phyloP scores from a whole-genome alignment of 2,888 invertebrate genomes.

The Neoascia interrupta region DNA sequence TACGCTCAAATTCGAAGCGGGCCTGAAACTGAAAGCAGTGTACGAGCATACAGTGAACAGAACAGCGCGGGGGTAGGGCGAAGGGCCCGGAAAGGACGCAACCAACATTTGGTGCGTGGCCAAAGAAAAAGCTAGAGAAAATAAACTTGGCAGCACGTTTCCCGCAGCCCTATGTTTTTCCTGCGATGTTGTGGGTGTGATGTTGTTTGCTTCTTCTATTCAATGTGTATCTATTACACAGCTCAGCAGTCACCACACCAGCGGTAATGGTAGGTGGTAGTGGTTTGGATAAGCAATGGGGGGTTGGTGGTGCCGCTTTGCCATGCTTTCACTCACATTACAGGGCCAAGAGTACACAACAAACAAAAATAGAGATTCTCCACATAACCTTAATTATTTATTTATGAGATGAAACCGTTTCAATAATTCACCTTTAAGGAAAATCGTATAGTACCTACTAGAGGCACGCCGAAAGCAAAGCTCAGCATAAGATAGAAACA shows the following conservation, averaged over 20 bases:
- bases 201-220: conserved; percentile 52
- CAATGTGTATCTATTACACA: conserved; percentile 59
- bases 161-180: conserved; percentile 21
- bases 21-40: neutral
- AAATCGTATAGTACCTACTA: conserved; percentile 21
- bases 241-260: too few relatives aligned
- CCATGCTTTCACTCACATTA: neutral
- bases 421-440: conserved; percentile 76
- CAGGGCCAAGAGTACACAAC: conserved; percentile 13
- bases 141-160: too few relatives aligned
- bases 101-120: too few relatives aligned
- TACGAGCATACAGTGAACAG: neutral
- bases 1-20: conserved; percentile 27
- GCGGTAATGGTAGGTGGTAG: too few relatives aligned
- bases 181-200: conserved; percentile 28
- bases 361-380: conserved; percentile 65
- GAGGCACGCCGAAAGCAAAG: neutral
- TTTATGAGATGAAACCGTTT: conserved; percentile 78
- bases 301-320: too few relatives aligned
- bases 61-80: neutral
- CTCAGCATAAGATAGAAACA: too few relatives aligned
- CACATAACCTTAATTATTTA: conserved; percentile 77
- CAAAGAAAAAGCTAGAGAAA: too few relatives aligned
- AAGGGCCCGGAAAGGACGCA: neutral
- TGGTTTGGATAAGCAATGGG: too few relatives aligned